A percentile compares a stretch with the other conserved stretches of the same genome.
phyloP scores from a whole-genome alignment of 2,113 vertebrate species.

The Hypocryptadius cinnamomeus region DNA sequence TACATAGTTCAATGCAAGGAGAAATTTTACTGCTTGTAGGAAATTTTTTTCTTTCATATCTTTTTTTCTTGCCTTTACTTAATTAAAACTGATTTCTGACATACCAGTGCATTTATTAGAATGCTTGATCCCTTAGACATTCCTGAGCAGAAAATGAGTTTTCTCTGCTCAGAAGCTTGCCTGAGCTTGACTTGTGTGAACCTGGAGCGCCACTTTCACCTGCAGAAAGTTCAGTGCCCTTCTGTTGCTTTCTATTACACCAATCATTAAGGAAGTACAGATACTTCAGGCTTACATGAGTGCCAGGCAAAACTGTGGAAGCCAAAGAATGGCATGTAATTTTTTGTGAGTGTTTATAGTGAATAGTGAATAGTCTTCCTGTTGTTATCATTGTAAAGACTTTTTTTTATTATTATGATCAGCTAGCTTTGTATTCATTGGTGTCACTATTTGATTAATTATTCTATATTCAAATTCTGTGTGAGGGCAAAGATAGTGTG shows the following conservation, averaged over 20 bases:
- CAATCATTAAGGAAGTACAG: neutral
- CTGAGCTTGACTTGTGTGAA: neutral
- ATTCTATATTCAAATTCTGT: slow-evolving; percentile 28
- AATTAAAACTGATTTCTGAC: neutral
- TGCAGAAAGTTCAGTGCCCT: neutral
- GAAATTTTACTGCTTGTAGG: neutral
- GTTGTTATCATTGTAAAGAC: neutral
- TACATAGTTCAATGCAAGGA: neutral
- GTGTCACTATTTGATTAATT: slow-evolving; percentile 31
- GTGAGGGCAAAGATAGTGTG: neutral
- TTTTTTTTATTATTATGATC: neutral
- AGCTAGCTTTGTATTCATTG: neutral
- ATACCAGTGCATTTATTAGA: neutral
- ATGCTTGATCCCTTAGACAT: neutral
- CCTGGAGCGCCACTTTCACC: neutral
- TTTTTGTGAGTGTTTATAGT: neutral
- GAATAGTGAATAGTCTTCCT: neutral
- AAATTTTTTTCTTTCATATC: neutral
- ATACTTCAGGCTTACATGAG: neutral
- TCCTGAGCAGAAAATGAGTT: neutral
- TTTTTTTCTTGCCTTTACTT: neutral
- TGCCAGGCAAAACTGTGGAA: neutral
- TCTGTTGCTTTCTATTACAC: neutral
- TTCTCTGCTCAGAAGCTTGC: neutral
- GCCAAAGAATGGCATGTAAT: neutral